Evolutionary conservation across 1,140 invertebrate species (phyloP).

Genomic region (Cydia splendana): DNA sequence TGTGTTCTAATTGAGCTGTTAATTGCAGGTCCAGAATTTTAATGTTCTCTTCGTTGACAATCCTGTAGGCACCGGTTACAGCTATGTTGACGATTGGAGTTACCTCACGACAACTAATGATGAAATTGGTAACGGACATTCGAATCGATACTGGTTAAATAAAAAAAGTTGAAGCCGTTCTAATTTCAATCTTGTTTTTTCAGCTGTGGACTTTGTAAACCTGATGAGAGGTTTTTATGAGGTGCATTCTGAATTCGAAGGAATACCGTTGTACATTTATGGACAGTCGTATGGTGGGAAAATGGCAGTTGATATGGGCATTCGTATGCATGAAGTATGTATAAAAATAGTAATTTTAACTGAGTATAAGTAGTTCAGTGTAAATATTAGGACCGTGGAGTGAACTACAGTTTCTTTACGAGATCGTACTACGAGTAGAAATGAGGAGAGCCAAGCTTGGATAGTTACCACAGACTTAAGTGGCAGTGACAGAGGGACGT

Average conservation of each 20-base stretch:
- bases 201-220: slow-evolving; percentile 87
- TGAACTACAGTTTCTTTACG: too few species aligned
- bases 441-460: too few species aligned
- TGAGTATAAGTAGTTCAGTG: too few species aligned
- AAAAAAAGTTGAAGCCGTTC: slow-evolving; percentile 2
- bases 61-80: slow-evolving; percentile 94
- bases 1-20: not conserved
- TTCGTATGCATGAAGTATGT: slow-evolving; percentile 82
- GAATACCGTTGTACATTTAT: slow-evolving; percentile 88
- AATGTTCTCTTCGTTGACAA: slow-evolving; percentile 94
- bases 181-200: slow-evolving; percentile 39
- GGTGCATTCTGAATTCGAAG: slow-evolving; percentile 83
- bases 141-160: not conserved
- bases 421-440: too few species aligned
- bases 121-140: slow-evolving; percentile 81
- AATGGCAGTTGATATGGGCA: slow-evolving; percentile 90
- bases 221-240: slow-evolving; percentile 84
- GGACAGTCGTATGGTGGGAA: slow-evolving; percentile 95
- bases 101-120: slow-evolving; percentile 83
- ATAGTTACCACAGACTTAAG: too few species aligned
- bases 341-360: not conserved
- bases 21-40: slow-evolving; percentile 84
- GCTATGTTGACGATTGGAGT: slow-evolving; percentile 85
- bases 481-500: too few species aligned
- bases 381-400: too few species aligned